phyloP scores from a whole-genome alignment of 2,888 invertebrate genomes.

The Hyppa rectilinea region DNA sequence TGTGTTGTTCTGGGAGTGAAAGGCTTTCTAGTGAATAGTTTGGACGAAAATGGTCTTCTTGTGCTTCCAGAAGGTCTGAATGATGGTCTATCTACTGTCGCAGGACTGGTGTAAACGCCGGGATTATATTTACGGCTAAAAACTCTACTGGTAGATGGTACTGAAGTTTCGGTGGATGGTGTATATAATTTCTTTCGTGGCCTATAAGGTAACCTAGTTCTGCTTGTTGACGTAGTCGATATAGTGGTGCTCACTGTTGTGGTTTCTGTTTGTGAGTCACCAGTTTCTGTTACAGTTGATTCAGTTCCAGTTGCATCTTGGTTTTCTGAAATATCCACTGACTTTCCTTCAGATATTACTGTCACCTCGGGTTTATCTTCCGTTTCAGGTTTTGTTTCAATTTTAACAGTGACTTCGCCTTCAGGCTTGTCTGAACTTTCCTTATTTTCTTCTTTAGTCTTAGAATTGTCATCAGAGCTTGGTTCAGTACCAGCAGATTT shows the following conservation, averaged over 20 bases:
- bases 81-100: constrained; percentile 79
- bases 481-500: constrained; percentile 14
- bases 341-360: constrained; percentile 73
- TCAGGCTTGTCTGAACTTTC: constrained; percentile 7
- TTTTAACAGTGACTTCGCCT: constrained; percentile 12
- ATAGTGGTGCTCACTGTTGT: constrained; percentile 79
- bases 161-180: constrained; percentile 83
- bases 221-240: constrained; percentile 71
- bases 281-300: constrained; percentile 62
- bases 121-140: constrained; percentile 88
- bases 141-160: constrained; percentile 82
- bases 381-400: constrained; percentile 19
- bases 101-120: constrained; percentile 87
- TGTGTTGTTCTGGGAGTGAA: constrained; percentile 85
- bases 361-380: constrained; percentile 70
- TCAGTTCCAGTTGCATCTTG: constrained; percentile 63
- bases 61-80: constrained; percentile 75
- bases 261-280: constrained; percentile 71
- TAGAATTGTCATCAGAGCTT: constrained; percentile 10
- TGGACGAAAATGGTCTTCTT: constrained; percentile 81
- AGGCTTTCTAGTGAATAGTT: constrained; percentile 83
- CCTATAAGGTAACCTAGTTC: constrained; percentile 83
- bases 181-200: constrained; percentile 84
- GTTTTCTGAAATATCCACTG: constrained; percentile 75
- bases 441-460: constrained; percentile 11